Evolutionary conservation across 2,888 invertebrate genomes (phyloP), one percentile per base, ranked within the genome.

Genomic region (Ectobius pallidus): DNA sequence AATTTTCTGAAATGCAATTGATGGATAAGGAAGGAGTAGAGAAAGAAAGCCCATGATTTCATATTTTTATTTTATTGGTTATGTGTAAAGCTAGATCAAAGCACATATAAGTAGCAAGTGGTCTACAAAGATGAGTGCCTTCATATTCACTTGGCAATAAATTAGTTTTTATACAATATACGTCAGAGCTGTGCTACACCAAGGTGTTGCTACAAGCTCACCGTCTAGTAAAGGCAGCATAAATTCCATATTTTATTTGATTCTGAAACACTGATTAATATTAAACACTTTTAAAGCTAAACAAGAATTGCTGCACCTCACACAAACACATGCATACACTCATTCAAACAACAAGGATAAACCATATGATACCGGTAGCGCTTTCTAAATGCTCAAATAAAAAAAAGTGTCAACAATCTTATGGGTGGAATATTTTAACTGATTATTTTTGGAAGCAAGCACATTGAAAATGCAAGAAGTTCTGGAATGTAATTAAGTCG

Each of bases 11-110:
- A n/a, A n/a, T n/a, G n/a, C n/a, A n/a, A n/a, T n/a, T n/a, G n/a
- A n/a, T n/a, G n/a, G n/a, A n/a, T n/a, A n/a, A n/a, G n/a, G n/a
- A n/a, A n/a, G n/a, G n/a, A n/a, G n/a, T n/a, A n/a, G n/a, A n/a
- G n/a, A n/a, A n/a, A n/a, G n/a, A n/a, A n/a, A n/a, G n/a, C n/a
- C n/a, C n/a, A n/a, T n/a, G n/a, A n/a, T n/a, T n/a, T n/a, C n/a
- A n/a, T n/a, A n/a, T n/a, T 52, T 52, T 25, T 25, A 2, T 30
- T 71, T 71, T 52, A 49, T 71, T 71, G 67, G 67, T 71, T 67
- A 46, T 69, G 69, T 69, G 72, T 73, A 73, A 73, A 73, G 72
- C 72, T 69, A 71, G 42, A 42, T 46, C 46, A 65, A 69, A 69
- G 69, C 72, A 73, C 44, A 65, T 44, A 44, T 65, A 65, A 44